Base-by-base conservation (phyloP, 2,888 invertebrate species). In the Dysmachus trigonus region DNA sequence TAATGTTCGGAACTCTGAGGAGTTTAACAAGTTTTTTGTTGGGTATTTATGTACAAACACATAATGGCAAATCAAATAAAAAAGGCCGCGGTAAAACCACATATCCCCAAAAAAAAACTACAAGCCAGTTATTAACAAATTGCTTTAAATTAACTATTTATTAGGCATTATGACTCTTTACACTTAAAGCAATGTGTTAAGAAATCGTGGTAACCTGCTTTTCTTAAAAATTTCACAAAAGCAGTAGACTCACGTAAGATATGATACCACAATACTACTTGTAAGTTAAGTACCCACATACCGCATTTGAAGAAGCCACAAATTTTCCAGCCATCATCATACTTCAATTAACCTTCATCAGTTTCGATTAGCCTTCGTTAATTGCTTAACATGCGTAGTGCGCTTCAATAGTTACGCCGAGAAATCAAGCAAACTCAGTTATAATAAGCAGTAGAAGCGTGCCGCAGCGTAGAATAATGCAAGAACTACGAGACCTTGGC, bases 341-440 rank as follows among this genome's bases (percentile, higher is more conserved):
- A 76, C 10, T 35, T 35, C 18, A 38, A 33, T 76, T 76, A 76
- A 35, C 76, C 76, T 76, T 76, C 33, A 38, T 22, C 38, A 35
- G 76, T 10, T 76, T 76, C 22, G n/a, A 76, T 38, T 76, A 76
- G 38, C 76, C 76, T 76, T 76, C 76, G 38, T 22, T 76, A 38
- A 35, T 76, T 76, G 35, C 76, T 76, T 35, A 76, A 76, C 76
- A 35, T 76, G 76, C 76, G 76, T 76, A 76, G 38, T 76, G 76
- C 33, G 76, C 62, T 76, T 15, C 76, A 38, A 38, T 76, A 76
- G 62, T 18, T 62, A 38, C 35, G 33, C n/a, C 76, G 22, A 76
- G 33, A 38, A 76, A 76, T 38, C 38, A 76, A 22, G 76, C 33
- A 76, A 13, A 76, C 13, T 76, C 38, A 18, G n/a, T 76, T 38